Evolutionary conservation across 35 echinoderm and acorn worm species (phyloP).

Genomic region (Amphiura filiformis): DNA sequence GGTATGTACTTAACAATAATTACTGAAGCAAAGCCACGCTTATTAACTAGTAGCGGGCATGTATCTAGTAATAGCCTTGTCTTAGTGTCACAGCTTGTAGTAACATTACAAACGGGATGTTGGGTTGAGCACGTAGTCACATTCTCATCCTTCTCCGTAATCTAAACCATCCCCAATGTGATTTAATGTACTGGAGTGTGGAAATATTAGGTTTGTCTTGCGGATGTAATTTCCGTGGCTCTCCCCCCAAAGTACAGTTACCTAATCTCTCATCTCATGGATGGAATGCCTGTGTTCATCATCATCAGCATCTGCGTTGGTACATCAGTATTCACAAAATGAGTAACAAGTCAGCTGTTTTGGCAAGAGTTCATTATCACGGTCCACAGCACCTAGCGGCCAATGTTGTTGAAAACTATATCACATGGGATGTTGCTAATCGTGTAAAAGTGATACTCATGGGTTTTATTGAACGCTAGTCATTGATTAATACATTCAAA

Average conservation of each 20-base stretch:
- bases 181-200: background rate
- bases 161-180: background rate
- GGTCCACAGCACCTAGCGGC: background rate
- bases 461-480: background rate
- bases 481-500: background rate
- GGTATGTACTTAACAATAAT: background rate
- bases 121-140: no score
- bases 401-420: background rate
- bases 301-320: background rate
- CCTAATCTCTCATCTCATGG: background rate
- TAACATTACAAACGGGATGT: background rate
- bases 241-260: conserved; percentile 9
- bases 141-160: background rate
- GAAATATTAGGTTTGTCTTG: conserved; percentile 8
- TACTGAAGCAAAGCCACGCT: background rate
- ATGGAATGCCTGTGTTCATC: background rate
- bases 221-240: background rate
- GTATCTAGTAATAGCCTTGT: background rate
- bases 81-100: background rate
- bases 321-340: background rate
- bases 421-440: background rate
- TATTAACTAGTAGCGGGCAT: background rate
- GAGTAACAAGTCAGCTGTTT: background rate
- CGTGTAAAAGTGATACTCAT: background rate
- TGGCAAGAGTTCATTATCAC: background rate